These are phyloP conservation scores for Plectropomus leopardus DNA, from an alignment of 2,113 vertebrate species.

Conservation along the genomic window DNA sequence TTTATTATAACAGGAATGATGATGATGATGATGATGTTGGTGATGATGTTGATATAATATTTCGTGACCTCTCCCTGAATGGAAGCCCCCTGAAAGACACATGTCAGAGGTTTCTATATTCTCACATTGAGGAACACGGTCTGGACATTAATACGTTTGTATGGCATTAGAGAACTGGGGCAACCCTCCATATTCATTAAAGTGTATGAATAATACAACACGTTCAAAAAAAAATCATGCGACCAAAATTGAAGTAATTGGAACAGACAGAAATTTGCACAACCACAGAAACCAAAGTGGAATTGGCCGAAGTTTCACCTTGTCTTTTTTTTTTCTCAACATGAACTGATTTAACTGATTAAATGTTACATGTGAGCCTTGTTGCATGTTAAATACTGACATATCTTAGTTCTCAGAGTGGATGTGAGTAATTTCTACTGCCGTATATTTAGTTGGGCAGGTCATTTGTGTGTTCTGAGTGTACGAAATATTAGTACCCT, in stretches of 20 bases:
- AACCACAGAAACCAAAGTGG: neutral
- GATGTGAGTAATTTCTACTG: slow-evolving; percentile 42
- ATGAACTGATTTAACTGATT: neutral
- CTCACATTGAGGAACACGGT: slow-evolving; percentile 36
- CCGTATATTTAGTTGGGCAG: neutral
- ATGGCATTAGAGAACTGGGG: slow-evolving; percentile 35
- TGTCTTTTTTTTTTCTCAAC: neutral
- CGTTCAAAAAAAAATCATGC: too few species aligned
- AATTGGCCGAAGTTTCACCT: slow-evolving; percentile 24
- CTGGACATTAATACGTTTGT: slow-evolving; percentile 11
- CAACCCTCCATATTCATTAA: slow-evolving; percentile 48
- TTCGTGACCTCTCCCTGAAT: slow-evolving; percentile 74
- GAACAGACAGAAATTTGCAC: neutral
- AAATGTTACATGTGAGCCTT: slow-evolving; percentile 33
- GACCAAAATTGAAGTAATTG: slow-evolving; percentile 6
- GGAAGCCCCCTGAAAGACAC: slow-evolving; percentile 80
- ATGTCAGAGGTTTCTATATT: slow-evolving; percentile 84
- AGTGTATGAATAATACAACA: slow-evolving; percentile 27
- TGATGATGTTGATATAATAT: slow-evolving; percentile 46
- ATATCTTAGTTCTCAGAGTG: slow-evolving; percentile 22
- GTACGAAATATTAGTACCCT: slow-evolving; percentile 48
- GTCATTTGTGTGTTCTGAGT: slow-evolving; percentile 37
- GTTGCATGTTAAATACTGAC: slow-evolving; percentile 51
- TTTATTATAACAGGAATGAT: slow-evolving; percentile 50
- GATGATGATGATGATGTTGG: slow-evolving; percentile 52